Percentiles rank a stretch among this genome's conserved stretches.
Conservation (phyloP, 2,888 invertebrate species). For the Parnassius mnemosyne region DNA sequence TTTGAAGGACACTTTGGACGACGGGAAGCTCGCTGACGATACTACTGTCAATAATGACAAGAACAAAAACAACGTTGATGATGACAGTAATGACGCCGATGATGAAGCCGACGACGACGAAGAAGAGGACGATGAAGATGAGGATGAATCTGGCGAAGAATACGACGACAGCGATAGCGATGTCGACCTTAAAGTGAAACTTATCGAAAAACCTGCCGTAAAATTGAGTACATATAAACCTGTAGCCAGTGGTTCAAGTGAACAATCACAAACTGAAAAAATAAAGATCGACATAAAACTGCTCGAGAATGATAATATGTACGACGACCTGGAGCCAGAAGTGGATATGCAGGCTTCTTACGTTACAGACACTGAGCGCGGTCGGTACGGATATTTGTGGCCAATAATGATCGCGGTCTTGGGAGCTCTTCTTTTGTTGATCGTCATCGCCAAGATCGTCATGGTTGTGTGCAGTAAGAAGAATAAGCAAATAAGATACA, state of each 20-base stretch:
- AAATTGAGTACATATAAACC: constrained; percentile 32
- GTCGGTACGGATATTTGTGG: constrained; percentile 77
- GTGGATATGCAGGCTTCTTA: constrained; percentile 56
- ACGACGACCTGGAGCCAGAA: constrained; percentile 54
- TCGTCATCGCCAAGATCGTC: constrained; percentile 77
- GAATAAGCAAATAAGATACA: constrained; percentile 66
- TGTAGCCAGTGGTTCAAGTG: constrained; percentile 21
- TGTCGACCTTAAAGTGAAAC: constrained; percentile 63
- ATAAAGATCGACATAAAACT: constrained; percentile 61
- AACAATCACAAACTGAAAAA: constrained; percentile 37
- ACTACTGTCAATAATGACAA: constrained; percentile 46
- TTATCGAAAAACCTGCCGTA: constrained; percentile 52
- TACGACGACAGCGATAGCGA: constrained; percentile 62
- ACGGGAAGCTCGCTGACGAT: constrained; percentile 61
- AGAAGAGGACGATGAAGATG: constrained; percentile 56
- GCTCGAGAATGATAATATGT: constrained; percentile 54
- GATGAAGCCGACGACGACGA: constrained; percentile 60
- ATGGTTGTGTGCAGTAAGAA: constrained; percentile 60
- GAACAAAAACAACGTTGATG: constrained; percentile 51
- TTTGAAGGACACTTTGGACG: constrained; percentile 66
- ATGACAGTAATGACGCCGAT: constrained; percentile 57
- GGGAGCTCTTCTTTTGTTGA: constrained; percentile 77
- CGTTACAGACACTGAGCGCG: constrained; percentile 63
- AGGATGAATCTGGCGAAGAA: constrained; percentile 56
- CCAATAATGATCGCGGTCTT: constrained; percentile 81